Evolutionary conservation across 2,888 invertebrate genomes (phyloP), one percentile per base, ranked within the genome.

Genomic region (Latrodectus hesperus): DNA sequence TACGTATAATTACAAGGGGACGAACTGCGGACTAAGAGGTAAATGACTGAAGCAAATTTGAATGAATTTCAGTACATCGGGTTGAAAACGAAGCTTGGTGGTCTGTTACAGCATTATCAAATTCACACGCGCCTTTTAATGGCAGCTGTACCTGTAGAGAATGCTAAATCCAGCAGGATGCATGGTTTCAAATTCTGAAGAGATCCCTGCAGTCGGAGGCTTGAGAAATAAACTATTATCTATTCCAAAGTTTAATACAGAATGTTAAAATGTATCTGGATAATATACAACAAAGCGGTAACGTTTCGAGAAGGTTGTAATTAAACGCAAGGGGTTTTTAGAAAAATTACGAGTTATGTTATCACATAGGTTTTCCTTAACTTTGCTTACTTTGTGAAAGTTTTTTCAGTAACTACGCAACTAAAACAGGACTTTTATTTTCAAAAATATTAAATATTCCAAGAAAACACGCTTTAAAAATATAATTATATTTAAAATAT

Each of bases 1-100:
- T 77, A 67, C 77, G 16, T 16, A 22, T 26, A 77, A 77, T 77
- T 77, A 77, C 8, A 64, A 67, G n/a, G 6, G 3, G 6, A 14
- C 22, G 52, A 76, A 76, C 65, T 76, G 65, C 11, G 17, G 65
- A 17, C 67, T 53, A 14, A 12, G 22, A 22, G 67, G 67, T 26
- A 68, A 38, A 68, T 26, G 22, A 22, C 5, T 22, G 26, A 38
- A 38, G 67, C 12, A 68, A 22, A 22, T 17, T 22, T 11, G 53
- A 3, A 60, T 17, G 16, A 9, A 12, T 60, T 16, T 75, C 9
- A 75, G 75, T 14, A n/a, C 14, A 38, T n/a, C 1, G 1, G 55
- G 38, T 9, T 75, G 60, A n/a, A 9, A 52, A 22, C 38, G 53
- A 68, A 68, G 52, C 38, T 77, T 52, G n/a, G 65, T 51, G 68